Evolutionary conservation across 2,888 invertebrate genomes (phyloP).

Genomic region (Oscheius sp.): DNA sequence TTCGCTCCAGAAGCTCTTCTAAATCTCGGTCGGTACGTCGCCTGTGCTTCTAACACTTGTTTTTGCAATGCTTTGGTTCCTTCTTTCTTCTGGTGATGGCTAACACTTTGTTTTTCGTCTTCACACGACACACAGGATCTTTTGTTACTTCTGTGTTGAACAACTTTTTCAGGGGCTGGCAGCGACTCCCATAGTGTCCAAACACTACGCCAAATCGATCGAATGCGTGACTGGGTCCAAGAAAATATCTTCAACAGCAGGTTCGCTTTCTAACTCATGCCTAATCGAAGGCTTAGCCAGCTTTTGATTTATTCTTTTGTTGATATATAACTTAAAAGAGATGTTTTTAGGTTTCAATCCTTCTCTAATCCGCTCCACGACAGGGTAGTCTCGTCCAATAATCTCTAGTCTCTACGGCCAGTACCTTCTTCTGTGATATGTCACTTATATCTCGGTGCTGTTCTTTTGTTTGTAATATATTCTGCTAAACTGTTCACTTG

Average conservation of each 20-base stretch:
- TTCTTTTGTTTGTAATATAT: too few relatives aligned
- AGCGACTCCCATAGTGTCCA: slow-evolving; percentile 60
- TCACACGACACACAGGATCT: neutral
- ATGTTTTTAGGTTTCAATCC: slow-evolving; percentile 49
- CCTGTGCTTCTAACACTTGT: slow-evolving; percentile 18
- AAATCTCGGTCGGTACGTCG: slow-evolving; percentile 62
- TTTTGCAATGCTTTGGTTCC: neutral
- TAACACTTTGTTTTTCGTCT: slow-evolving; percentile 14
- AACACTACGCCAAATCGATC: slow-evolving; percentile 51
- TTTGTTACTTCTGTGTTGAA: slow-evolving; percentile 9
- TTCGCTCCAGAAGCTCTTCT: slow-evolving; percentile 55
- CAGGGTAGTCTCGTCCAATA: slow-evolving; percentile 17
- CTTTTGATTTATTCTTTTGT: neutral
- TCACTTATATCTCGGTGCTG: too few relatives aligned
- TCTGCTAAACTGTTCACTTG: too few relatives aligned
- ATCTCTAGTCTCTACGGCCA: slow-evolving; percentile 11
- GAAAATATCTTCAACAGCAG: slow-evolving; percentile 38
- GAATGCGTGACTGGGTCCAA: slow-evolving; percentile 49
- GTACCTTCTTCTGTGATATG: too few relatives aligned
- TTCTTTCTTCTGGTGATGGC: slow-evolving; percentile 15
- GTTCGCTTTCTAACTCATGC: slow-evolving; percentile 18
- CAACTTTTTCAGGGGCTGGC: slow-evolving; percentile 55
- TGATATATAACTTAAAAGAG: neutral
- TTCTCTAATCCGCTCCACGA: slow-evolving; percentile 59
- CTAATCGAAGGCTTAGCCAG: neutral